Conservation (phyloP, 1,140 invertebrate species). For the Cydia pomonella region DNA sequence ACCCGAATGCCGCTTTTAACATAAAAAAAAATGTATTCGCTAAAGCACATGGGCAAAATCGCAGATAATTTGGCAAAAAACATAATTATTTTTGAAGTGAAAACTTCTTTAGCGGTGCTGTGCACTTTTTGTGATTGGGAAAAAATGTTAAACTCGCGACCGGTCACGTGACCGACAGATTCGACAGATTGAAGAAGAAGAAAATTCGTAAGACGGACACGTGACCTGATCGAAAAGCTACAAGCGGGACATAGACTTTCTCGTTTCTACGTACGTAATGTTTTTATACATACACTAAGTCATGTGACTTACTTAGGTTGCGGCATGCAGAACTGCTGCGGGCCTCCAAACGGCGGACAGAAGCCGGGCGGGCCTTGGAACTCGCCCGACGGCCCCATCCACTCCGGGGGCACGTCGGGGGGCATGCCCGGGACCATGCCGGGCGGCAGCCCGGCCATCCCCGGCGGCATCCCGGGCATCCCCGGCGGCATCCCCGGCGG, state of each 20-base stretch:
- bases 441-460: slow-evolving; percentile 30
- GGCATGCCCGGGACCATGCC: slow-evolving; percentile 27
- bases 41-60: neutral
- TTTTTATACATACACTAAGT: slow-evolving; percentile 7
- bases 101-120: too few species aligned
- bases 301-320: slow-evolving; percentile 63
- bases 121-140: too few species aligned
- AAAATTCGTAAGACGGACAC: too few species aligned
- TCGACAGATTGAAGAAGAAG: too few species aligned
- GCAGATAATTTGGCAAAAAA: too few species aligned
- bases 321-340: slow-evolving; percentile 67
- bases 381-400: slow-evolving; percentile 39
- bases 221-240: too few species aligned
- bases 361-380: slow-evolving; percentile 49
- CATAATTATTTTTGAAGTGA: too few species aligned
- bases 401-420: slow-evolving; percentile 38
- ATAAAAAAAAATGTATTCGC: slow-evolving; percentile 30
- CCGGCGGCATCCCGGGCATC: slow-evolving; percentile 4
- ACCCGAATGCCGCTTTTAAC: slow-evolving; percentile 20
- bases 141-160: too few species aligned
- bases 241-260: neutral
- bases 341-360: slow-evolving; percentile 58
- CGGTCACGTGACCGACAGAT: too few species aligned
- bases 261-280: neutral
- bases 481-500: slow-evolving; percentile 49